These are phyloP conservation scores for Siphamia tubifer DNA, from an alignment of 2,113 vertebrate species.

Conservation along the genomic window DNA sequence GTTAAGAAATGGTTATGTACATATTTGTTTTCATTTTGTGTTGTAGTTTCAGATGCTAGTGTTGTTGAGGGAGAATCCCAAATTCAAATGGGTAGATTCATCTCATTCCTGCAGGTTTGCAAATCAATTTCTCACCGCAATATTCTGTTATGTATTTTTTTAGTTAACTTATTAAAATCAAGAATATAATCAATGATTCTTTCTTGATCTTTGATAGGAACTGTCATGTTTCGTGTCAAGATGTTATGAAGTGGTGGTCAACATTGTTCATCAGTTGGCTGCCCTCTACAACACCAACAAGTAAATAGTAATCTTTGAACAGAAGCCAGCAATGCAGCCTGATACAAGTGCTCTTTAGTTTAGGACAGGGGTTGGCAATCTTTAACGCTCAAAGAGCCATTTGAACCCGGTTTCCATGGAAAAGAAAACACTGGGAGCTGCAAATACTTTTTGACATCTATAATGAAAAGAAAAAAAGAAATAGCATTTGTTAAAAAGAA, in stretches of 20 bases:
- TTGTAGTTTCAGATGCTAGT: constrained; percentile 88
- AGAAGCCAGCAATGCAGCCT: not conserved
- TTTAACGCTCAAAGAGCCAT: no score
- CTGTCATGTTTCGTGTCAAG: constrained; percentile 96
- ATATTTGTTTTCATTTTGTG: constrained; percentile 6
- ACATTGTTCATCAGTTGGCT: constrained; percentile 93
- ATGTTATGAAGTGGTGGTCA: constrained; percentile 96
- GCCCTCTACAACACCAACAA: constrained; percentile 96
- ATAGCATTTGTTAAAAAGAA: no score
- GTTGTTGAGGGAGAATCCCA: constrained; percentile 94
- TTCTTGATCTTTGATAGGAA: constrained; percentile 77
- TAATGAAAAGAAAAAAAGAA: no score
- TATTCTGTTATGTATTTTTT: not conserved
- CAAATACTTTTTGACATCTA: no score
- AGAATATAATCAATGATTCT: not conserved
- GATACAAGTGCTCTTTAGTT: not conserved
- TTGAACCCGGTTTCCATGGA: no score
- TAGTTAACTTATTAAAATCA: not conserved
- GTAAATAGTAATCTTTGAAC: constrained; percentile 75
- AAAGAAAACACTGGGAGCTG: no score
- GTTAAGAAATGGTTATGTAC: not conserved
- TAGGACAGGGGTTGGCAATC: no score
- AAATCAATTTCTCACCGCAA: not conserved
- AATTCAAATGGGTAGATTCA: constrained; percentile 97
- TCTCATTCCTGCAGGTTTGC: constrained; percentile 95